phyloP scores from a whole-genome alignment of 2,888 invertebrate species.

The Nomada goodeniana region DNA sequence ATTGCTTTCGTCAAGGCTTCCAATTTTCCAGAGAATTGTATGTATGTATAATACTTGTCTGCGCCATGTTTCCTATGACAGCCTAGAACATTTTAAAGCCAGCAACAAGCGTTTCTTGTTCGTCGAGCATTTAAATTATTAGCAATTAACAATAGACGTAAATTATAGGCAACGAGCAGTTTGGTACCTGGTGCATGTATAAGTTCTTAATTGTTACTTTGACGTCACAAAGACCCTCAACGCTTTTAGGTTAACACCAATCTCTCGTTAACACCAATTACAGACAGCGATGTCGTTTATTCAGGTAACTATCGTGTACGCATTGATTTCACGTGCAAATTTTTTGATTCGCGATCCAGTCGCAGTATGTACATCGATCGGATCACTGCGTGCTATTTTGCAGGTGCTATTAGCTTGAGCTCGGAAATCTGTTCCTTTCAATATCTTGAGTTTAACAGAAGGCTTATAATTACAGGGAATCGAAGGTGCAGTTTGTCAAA shows the following conservation, averaged over 20 bases:
- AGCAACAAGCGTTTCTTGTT: background rate
- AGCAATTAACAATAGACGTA: background rate
- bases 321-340: slow-evolving; percentile 3
- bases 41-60: too few species aligned
- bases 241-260: background rate
- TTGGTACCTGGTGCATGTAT: background rate
- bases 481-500: slow-evolving; percentile 24
- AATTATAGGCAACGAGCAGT: background rate
- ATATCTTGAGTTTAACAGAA: background rate
- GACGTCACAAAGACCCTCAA: background rate
- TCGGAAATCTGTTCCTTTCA: slow-evolving; percentile 3
- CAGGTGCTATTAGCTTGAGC: slow-evolving; percentile 5
- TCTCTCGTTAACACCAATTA: background rate
- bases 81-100: too few species aligned
- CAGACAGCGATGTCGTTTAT: background rate
- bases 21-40: background rate
- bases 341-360: slow-evolving; percentile 6
- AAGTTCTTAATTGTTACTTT: background rate
- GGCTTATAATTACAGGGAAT: background rate
- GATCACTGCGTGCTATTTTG: background rate
- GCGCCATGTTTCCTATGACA: too few species aligned
- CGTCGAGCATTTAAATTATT: background rate
- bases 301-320: background rate
- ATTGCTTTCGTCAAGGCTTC: background rate
- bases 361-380: background rate